A percentile compares a stretch with the other conserved stretches of the same genome.
Evolutionary conservation across 2,797 vertebrate species (phyloP).

Genomic region (Staurois parvus): DNA sequence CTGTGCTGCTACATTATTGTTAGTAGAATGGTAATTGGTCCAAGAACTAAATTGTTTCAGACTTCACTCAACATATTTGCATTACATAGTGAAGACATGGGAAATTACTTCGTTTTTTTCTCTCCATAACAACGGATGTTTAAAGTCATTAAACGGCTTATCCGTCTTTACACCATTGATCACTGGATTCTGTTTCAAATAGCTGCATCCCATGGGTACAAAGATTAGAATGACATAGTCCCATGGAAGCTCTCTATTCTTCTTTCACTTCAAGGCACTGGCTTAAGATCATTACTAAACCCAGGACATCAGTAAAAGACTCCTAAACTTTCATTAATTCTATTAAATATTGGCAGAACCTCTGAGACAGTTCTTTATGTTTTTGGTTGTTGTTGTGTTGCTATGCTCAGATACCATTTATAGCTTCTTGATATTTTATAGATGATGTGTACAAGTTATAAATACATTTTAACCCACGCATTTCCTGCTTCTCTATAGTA

Average conservation of each 20-base stretch:
- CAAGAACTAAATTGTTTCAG: constrained; percentile 22
- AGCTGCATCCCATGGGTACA: constrained; percentile 6
- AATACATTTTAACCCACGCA: too few relatives aligned
- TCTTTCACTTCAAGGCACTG: not conserved
- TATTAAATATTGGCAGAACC: constrained; percentile 21
- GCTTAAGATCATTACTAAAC: constrained; percentile 22
- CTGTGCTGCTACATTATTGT: not conserved
- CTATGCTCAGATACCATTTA: not conserved
- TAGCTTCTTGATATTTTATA: not conserved
- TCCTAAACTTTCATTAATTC: constrained; percentile 32
- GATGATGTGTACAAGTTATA: too few relatives aligned
- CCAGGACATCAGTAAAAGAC: constrained; percentile 17
- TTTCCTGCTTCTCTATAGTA: too few relatives aligned
- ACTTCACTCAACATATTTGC: constrained; percentile 31
- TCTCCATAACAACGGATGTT: constrained; percentile 25
- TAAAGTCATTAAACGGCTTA: constrained; percentile 28
- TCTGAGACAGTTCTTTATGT: constrained; percentile 10
- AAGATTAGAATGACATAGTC: constrained; percentile 18
- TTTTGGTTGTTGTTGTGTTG: constrained; percentile 33
- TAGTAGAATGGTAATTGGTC: constrained; percentile 9
- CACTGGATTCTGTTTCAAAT: constrained; percentile 23
- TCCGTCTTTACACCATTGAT: constrained; percentile 35
- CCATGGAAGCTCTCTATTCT: constrained; percentile 22
- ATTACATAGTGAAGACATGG: constrained; percentile 15
- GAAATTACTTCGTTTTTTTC: not conserved